These are phyloP conservation scores for Teleopsis dalmanni DNA, from an alignment of 1,140 invertebrate species.

Conservation along the genomic window DNA sequence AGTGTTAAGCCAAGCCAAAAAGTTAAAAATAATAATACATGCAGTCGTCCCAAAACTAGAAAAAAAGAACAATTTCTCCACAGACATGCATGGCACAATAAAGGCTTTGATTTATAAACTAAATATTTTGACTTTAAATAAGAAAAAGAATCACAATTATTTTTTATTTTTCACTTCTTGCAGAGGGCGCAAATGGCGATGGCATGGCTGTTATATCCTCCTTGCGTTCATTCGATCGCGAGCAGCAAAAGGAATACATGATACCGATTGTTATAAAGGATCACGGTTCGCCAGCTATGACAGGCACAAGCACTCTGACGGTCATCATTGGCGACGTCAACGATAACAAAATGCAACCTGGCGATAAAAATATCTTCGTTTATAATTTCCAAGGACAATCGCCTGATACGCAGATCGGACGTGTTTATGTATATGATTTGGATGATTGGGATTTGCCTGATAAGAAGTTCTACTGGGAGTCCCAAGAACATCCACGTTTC, in stretches of 20 bases:
- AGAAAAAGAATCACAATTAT: no score
- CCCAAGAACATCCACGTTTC: conserved; percentile 72
- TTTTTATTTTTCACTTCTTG: conserved; percentile 13
- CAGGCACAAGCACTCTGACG: conserved; percentile 87
- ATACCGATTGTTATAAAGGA: conserved; percentile 92
- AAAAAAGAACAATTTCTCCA: no score
- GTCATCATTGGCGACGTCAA: conserved; percentile 94
- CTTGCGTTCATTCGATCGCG: conserved; percentile 84
- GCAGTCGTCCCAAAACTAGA: no score
- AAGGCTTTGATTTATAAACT: neutral
- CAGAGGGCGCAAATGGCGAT: conserved; percentile 89
- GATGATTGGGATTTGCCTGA: conserved; percentile 97
- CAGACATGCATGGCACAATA: no score
- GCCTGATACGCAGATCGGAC: conserved; percentile 85
- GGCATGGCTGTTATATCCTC: conserved; percentile 92
- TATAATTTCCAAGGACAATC: conserved; percentile 93
- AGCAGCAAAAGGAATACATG: conserved; percentile 89
- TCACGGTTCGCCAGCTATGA: conserved; percentile 81
- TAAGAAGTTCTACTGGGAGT: conserved; percentile 93
- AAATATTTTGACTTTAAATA: neutral
- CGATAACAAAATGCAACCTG: conserved; percentile 95
- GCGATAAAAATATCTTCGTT: conserved; percentile 91
- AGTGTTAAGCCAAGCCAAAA: no score
- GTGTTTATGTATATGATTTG: conserved; percentile 91
- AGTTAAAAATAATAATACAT: no score